These are phyloP conservation scores for Chloroclystis v-ata DNA, from an alignment of 2,888 invertebrate genomes.

Conservation along the genomic window DNA sequence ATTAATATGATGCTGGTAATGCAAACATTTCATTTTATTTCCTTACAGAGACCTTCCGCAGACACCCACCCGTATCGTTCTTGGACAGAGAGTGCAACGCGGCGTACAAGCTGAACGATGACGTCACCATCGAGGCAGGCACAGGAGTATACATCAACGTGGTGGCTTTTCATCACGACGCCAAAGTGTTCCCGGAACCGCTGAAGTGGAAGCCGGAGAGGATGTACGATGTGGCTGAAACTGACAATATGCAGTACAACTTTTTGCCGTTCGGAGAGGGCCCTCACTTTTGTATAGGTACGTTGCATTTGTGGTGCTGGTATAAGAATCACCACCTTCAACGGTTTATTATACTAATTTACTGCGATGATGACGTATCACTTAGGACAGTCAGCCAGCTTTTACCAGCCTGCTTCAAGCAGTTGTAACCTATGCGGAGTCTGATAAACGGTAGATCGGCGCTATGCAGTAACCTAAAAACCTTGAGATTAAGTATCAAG, in stretches of 20 bases:
- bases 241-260: conserved; percentile 48
- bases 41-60: conserved; percentile 62
- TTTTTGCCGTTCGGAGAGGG: conserved; percentile 63
- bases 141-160: conserved; percentile 55
- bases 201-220: conserved; percentile 55
- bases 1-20: too few species aligned
- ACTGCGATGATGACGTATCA: too few species aligned
- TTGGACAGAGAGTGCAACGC: conserved; percentile 51
- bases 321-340: too few species aligned
- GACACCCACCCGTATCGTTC: conserved; percentile 47
- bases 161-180: conserved; percentile 49
- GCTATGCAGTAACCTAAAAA: too few species aligned
- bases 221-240: conserved; percentile 39
- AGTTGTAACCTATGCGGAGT: too few species aligned
- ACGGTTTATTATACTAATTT: too few species aligned
- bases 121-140: conserved; percentile 47
- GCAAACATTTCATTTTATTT: too few species aligned
- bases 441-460: not conserved
- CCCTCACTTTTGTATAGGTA: conserved; percentile 53
- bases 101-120: conserved; percentile 44
- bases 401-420: too few species aligned
- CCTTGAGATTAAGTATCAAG: too few species aligned
- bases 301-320: too few species aligned
- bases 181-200: conserved; percentile 49
- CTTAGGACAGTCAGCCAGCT: too few species aligned